A percentile compares a stretch with the other conserved stretches of the same genome.
phyloP scores from a whole-genome alignment of 2,888 invertebrate species.

The Brachynemurus nebulosus region DNA sequence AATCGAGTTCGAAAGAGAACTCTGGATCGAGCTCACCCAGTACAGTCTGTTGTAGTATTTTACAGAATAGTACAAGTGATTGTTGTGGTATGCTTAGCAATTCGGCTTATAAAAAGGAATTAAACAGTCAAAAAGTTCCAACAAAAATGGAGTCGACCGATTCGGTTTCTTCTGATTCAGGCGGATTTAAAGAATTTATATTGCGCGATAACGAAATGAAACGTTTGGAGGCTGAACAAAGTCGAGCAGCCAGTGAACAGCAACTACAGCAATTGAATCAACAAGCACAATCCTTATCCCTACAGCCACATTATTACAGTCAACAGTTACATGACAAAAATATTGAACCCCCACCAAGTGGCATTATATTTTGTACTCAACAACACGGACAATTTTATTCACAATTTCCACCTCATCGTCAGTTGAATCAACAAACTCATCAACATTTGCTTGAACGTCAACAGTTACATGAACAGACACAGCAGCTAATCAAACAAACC shows the following conservation, averaged over 20 bases:
- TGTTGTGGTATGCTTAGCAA: constrained; percentile 32
- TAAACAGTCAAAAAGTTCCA: constrained; percentile 25
- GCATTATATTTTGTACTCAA: not conserved
- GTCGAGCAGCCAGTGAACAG: not conserved
- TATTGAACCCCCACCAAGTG: not conserved
- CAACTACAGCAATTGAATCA: not conserved
- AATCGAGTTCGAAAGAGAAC: constrained; percentile 9
- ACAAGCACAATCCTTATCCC: not conserved
- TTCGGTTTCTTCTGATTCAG: constrained; percentile 33
- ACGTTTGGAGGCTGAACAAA: constrained; percentile 9
- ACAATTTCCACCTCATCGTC: not conserved
- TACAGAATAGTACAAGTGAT: constrained; percentile 29
- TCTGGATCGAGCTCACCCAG: constrained; percentile 29
- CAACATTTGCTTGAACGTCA: constrained; percentile 3
- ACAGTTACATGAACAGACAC: constrained; percentile 4
- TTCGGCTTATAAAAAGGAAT: constrained; percentile 26
- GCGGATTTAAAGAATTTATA: constrained; percentile 33
- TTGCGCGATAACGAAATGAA: constrained; percentile 22
- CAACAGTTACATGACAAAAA: constrained; percentile 2
- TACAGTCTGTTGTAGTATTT: constrained; percentile 32
- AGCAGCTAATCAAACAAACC: constrained; percentile 3
- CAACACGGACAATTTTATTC: not conserved
- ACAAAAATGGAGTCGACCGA: constrained; percentile 31
- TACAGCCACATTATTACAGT: not conserved
- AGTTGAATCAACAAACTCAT: constrained; percentile 1